Conservation (phyloP, 2,113 vertebrate genomes). For the Nyctereutes procyonoides region DNA sequence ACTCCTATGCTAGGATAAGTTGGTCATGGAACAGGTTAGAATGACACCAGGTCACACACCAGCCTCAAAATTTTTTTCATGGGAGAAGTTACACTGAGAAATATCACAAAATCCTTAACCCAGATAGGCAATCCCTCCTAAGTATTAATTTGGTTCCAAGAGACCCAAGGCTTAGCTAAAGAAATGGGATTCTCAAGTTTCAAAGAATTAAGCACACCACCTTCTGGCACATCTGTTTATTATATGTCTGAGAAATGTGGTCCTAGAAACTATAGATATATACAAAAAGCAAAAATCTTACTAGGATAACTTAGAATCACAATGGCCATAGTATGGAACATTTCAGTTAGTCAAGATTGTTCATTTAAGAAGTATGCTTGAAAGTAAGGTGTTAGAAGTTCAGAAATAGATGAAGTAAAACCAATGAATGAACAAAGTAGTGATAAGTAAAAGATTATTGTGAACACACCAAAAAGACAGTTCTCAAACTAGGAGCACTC, state of each 20-base stretch:
- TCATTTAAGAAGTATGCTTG: not conserved
- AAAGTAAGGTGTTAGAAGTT: not conserved
- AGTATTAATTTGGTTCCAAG: not conserved
- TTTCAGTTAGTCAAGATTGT: not conserved
- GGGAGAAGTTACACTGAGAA: not conserved
- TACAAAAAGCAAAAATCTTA: not conserved
- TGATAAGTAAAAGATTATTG: not conserved
- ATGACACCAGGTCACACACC: not conserved
- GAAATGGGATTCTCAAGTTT: not conserved
- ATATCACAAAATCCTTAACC: not conserved
- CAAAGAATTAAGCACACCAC: not conserved
- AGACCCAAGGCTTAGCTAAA: not conserved
- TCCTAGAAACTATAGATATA: not conserved
- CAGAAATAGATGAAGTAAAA: not conserved
- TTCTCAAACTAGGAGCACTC: not conserved
- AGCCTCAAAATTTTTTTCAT: not conserved
- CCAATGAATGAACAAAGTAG: not conserved
- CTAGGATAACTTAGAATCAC: not conserved
- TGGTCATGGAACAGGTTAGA: not conserved
- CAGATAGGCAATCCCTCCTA: not conserved
- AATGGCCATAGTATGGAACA: not conserved
- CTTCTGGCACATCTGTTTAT: not conserved
- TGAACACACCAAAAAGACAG: not conserved
- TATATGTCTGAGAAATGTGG: not conserved
- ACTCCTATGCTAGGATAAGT: not conserved